Conservation (phyloP, 2,113 vertebrate genomes). For the Corythoichthys haematopterus region DNA sequence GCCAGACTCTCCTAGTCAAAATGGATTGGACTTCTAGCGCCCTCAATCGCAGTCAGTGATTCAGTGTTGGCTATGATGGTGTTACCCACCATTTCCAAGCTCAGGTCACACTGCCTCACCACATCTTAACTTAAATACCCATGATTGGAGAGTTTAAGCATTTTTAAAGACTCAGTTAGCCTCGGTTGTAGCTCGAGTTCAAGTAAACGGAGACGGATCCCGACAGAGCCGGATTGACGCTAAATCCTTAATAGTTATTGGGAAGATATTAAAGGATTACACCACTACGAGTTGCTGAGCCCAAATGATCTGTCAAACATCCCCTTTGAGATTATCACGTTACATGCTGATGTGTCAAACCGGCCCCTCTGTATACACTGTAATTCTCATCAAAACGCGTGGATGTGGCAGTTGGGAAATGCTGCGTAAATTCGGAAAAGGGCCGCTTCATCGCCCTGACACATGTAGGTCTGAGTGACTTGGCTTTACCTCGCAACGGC, state of each 20-base stretch:
- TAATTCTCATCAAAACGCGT: constrained; percentile 58
- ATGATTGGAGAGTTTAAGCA: constrained; percentile 49
- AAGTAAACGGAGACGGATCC: constrained; percentile 43
- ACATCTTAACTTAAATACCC: constrained; percentile 39
- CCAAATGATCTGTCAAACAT: constrained; percentile 55
- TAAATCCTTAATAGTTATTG: constrained; percentile 70
- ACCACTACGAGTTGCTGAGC: constrained; percentile 36
- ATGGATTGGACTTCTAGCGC: too few relatives aligned
- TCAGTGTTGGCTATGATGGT: too few relatives aligned
- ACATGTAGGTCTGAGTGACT: constrained; percentile 65
- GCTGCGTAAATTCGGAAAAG: constrained; percentile 38
- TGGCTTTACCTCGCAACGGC: constrained; percentile 38
- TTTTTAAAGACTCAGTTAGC: constrained; percentile 51
- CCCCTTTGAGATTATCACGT: constrained; percentile 52
- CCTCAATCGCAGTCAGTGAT: too few relatives aligned
- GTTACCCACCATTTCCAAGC: neutral
- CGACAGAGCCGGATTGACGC: constrained; percentile 44
- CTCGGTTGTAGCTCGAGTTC: constrained; percentile 31
- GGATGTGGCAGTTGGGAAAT: constrained; percentile 41
- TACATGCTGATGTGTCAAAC: constrained; percentile 48
- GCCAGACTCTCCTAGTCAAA: too few relatives aligned
- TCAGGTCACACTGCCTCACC: constrained; percentile 37
- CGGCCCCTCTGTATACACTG: constrained; percentile 21
- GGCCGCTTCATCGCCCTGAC: constrained; percentile 58
- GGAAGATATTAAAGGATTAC: constrained; percentile 67